phyloP scores from a whole-genome alignment of 2,797 vertebrate genomes.

The Fratercula arctica region DNA sequence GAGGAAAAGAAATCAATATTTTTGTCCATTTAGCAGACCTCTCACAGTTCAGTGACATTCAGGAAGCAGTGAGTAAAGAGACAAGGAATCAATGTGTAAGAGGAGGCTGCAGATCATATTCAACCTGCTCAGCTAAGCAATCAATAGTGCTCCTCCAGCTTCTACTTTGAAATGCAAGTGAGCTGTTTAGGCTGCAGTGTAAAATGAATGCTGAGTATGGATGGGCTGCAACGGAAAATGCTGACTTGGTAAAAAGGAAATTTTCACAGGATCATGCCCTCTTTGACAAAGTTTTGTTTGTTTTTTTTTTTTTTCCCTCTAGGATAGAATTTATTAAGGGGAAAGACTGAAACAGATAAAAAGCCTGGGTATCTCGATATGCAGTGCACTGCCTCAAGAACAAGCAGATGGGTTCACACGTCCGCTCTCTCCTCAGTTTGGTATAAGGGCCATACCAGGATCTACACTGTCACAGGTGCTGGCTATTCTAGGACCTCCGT shows the following conservation, averaged over 20 bases:
- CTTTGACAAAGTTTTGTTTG: neutral
- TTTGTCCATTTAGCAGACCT: constrained; percentile 73
- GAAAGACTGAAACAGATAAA: neutral
- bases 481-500: neutral
- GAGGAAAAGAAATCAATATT: constrained; percentile 75
- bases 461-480: neutral
- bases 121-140: constrained; percentile 50
- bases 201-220: neutral
- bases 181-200: constrained; percentile 36
- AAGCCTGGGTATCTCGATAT: neutral
- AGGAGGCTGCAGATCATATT: constrained; percentile 61
- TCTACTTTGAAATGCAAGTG: constrained; percentile 58
- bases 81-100: constrained; percentile 67
- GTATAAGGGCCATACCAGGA: neutral
- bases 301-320: too few relatives aligned
- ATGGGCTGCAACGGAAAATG: neutral
- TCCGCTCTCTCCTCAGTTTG: neutral
- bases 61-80: constrained; percentile 59
- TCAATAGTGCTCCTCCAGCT: constrained; percentile 60
- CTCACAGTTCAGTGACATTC: constrained; percentile 71
- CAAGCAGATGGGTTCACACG: neutral
- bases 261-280: neutral
- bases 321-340: neutral
- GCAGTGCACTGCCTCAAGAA: neutral
- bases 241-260: neutral